Percentiles rank a stretch among this genome's conserved stretches.
phyloP scores from a whole-genome alignment of 2,113 vertebrate species.

The Chlorodrepanis virens region DNA sequence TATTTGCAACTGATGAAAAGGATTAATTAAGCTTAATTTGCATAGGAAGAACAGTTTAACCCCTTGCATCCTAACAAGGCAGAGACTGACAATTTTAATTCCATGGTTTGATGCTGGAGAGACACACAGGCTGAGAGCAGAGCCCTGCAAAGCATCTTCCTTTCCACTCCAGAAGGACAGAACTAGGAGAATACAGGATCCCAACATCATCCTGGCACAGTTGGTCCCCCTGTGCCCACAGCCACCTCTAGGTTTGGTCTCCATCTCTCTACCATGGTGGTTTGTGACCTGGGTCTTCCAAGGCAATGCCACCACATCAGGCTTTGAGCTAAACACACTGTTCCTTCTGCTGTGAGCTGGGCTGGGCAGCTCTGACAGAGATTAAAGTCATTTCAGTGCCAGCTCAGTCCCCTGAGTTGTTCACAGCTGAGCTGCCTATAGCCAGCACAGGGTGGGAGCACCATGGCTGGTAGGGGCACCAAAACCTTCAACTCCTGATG shows the following conservation, averaged over 20 bases:
- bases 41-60: slow-evolving; percentile 74
- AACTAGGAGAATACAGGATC: not conserved
- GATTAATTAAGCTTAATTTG: slow-evolving; percentile 80
- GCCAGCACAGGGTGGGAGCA: not conserved
- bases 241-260: not conserved
- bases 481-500: not conserved
- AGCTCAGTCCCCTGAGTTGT: not conserved
- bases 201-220: accelerated
- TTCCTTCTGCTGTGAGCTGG: not conserved
- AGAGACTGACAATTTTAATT: not conserved
- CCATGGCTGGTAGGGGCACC: not conserved
- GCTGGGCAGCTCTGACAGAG: not conserved
- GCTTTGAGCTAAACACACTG: not conserved
- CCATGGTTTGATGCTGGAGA: not conserved
- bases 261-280: not conserved
- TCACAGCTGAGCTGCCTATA: not conserved
- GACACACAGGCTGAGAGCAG: not conserved
- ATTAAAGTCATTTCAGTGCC: not conserved
- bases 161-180: not conserved
- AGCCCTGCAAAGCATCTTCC: not conserved
- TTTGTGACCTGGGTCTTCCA: not conserved
- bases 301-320: accelerated
- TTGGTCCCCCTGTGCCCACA: not conserved
- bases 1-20: slow-evolving; percentile 80
- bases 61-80: slow-evolving; percentile 24